Evolutionary conservation across 2,797 vertebrate species (phyloP).

Genomic region (Hoplostethus mediterraneus): DNA sequence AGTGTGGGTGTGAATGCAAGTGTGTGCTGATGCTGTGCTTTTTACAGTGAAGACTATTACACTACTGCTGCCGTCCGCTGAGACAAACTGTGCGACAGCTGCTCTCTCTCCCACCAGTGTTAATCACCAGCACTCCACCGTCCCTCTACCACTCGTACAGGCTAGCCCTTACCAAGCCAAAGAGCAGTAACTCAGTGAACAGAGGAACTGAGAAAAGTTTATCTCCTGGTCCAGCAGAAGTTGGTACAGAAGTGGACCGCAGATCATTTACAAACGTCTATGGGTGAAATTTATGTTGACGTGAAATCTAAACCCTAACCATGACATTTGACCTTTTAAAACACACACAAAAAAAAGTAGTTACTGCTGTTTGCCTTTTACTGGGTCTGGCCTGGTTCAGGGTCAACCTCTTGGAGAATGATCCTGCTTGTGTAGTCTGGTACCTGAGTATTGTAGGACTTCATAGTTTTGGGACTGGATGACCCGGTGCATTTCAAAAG

Average conservation of each 20-base stretch:
- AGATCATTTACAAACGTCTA: conserved; percentile 28
- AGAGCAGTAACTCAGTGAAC: background rate
- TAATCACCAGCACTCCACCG: background rate
- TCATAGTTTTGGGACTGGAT: conserved; percentile 28
- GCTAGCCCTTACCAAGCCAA: conserved; percentile 2
- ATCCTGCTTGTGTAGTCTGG: conserved; percentile 40
- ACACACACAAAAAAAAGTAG: background rate
- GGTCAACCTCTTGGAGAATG: conserved; percentile 30
- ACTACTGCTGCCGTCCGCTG: conserved; percentile 8
- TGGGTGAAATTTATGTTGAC: conserved; percentile 14
- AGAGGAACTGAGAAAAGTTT: conserved; percentile 7
- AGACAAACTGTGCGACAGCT: background rate
- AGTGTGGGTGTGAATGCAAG: conserved; percentile 12
- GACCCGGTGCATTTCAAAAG: conserved; percentile 26
- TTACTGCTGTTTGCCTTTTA: conserved; percentile 14
- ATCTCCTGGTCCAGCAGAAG: conserved; percentile 18
- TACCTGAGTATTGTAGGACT: conserved; percentile 67
- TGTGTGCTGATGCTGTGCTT: conserved; percentile 21
- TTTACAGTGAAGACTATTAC: conserved; percentile 26
- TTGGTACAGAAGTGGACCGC: conserved; percentile 23
- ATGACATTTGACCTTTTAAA: conserved; percentile 45
- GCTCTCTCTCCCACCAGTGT: conserved; percentile 1
- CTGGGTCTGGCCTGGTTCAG: conserved; percentile 18
- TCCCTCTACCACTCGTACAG: conserved; percentile 13
- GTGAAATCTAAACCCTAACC: conserved; percentile 16